A percentile compares a stretch with the other conserved stretches of the same genome.
These are phyloP conservation scores for Buphagus erythrorhynchus DNA, from an alignment of 2,797 vertebrate species.

Conservation along the genomic window DNA sequence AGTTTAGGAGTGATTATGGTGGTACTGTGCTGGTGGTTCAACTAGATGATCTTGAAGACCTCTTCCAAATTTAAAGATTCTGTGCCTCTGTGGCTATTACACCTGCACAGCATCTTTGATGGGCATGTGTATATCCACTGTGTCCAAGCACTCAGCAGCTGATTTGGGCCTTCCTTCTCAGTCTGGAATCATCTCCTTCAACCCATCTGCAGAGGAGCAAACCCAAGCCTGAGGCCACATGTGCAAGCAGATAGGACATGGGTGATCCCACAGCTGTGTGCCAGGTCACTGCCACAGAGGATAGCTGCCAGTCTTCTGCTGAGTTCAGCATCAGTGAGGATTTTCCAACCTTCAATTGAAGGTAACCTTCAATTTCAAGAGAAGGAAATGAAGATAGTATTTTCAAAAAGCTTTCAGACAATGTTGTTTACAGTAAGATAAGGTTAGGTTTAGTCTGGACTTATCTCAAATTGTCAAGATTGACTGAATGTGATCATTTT, in stretches of 20 bases:
- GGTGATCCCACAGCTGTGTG: background rate
- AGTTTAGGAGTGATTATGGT: background rate
- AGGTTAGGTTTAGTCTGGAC: background rate
- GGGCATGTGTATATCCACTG: rapidly evolving
- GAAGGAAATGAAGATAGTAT: background rate
- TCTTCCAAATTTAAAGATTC: background rate
- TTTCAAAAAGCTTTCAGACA: background rate
- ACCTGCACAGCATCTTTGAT: background rate
- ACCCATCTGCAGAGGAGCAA: background rate
- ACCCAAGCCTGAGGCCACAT: rapidly evolving
- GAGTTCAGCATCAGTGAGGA: background rate
- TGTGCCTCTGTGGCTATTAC: background rate
- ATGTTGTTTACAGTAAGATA: background rate
- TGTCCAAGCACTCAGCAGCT: background rate
- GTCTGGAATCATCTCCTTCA: background rate
- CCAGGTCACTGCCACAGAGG: background rate
- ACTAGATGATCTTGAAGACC: background rate
- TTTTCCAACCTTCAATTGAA: background rate
- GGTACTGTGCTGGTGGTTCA: background rate
- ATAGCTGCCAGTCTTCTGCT: background rate
- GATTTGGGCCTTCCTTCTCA: background rate
- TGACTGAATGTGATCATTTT: background rate
- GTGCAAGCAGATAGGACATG: background rate
- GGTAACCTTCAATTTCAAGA: background rate
- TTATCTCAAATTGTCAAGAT: background rate